Percentiles rank a stretch among this genome's conserved stretches.
phyloP scores from a whole-genome alignment of 2,888 invertebrate species.

The Herminia tarsipennalis region DNA sequence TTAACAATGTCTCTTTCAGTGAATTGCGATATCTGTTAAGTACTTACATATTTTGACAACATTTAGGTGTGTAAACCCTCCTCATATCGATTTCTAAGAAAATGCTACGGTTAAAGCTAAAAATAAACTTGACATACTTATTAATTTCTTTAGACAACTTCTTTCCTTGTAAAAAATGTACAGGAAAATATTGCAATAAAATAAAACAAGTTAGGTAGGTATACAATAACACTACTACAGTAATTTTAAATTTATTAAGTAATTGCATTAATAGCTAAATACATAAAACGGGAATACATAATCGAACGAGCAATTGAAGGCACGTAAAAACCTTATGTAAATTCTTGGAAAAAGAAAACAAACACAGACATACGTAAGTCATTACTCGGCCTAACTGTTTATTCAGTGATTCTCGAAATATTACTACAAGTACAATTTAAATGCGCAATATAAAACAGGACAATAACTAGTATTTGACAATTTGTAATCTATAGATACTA shows the following conservation, averaged over 20 bases:
- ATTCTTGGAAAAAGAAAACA: slow-evolving; percentile 36
- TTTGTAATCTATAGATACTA: too few relatives aligned
- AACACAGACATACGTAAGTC: slow-evolving; percentile 22
- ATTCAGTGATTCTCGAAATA: slow-evolving; percentile 32
- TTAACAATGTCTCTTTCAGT: too few relatives aligned
- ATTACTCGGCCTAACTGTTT: slow-evolving; percentile 26
- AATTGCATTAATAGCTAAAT: slow-evolving; percentile 8
- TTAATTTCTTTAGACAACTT: neutral
- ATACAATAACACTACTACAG: too few relatives aligned
- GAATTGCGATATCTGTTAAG: too few relatives aligned
- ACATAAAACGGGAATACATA: slow-evolving; percentile 9
- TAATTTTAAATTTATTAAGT: too few relatives aligned
- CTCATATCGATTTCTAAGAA: neutral
- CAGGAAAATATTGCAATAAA: neutral
- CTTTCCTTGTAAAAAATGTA: neutral
- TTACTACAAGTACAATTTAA: slow-evolving; percentile 26
- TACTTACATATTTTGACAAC: too few relatives aligned
- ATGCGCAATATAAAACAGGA: slow-evolving; percentile 31
- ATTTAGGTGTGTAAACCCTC: neutral
- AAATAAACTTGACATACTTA: neutral
- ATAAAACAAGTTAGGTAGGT: too few relatives aligned
- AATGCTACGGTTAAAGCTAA: neutral
- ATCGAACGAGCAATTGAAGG: slow-evolving; percentile 17
- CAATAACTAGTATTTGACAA: too few relatives aligned
- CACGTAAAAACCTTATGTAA: slow-evolving; percentile 25